These are phyloP conservation scores for Allophyes oxyacanthae DNA, from an alignment of 2,888 invertebrate species.

Conservation along the genomic window DNA sequence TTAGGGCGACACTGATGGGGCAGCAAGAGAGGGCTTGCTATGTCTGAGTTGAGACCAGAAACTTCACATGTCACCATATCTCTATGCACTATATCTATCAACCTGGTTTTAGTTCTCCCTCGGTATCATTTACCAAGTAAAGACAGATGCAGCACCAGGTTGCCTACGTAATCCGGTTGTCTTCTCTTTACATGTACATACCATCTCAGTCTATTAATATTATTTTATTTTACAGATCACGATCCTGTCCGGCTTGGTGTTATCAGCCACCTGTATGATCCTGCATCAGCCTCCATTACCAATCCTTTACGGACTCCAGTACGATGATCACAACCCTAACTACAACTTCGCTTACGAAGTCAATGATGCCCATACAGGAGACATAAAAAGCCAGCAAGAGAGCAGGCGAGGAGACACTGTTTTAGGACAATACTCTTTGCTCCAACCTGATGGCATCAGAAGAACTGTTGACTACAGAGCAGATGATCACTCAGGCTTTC, in stretches of 20 bases:
- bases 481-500: slow-evolving; percentile 86
- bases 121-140: no score
- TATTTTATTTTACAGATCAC: slow-evolving; percentile 59
- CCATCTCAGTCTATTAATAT: no score
- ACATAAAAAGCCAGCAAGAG: slow-evolving; percentile 88
- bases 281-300: slow-evolving; percentile 70
- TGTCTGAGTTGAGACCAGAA: no score
- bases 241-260: slow-evolving; percentile 66
- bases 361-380: slow-evolving; percentile 87
- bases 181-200: no score
- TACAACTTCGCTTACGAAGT: slow-evolving; percentile 89
- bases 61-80: no score
- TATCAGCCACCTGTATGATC: slow-evolving; percentile 76
- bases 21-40: no score
- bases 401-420: slow-evolving; percentile 85
- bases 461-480: slow-evolving; percentile 89
- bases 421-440: slow-evolving; percentile 86
- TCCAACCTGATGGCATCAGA: slow-evolving; percentile 87
- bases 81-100: no score
- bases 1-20: no score
- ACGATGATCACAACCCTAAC: slow-evolving; percentile 70
- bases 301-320: slow-evolving; percentile 56
- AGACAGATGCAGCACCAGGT: no score
- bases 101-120: no score
- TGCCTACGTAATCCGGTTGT: no score